phyloP scores from a whole-genome alignment of 2,888 invertebrate genomes.

The Cephalotes varians region DNA sequence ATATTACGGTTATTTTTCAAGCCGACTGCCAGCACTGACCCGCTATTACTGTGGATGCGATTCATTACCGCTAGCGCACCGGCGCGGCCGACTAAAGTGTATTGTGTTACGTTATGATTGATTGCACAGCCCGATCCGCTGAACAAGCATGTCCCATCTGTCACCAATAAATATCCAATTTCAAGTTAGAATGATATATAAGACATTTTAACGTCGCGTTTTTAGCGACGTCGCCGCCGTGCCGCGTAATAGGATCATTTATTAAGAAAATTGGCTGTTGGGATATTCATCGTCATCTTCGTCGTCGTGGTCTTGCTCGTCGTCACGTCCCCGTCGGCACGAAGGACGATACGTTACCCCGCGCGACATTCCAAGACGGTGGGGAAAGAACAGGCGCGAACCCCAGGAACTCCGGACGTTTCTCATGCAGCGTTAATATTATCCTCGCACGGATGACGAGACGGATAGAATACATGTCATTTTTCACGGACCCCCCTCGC shows the following conservation, averaged over 20 bases:
- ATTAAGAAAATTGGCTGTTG: constrained; percentile 84
- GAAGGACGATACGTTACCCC: constrained; percentile 63
- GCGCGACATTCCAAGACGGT: constrained; percentile 43
- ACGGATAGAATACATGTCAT: constrained; percentile 57
- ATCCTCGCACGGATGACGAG: constrained; percentile 56
- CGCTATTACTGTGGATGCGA: constrained; percentile 78
- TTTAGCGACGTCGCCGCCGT: constrained; percentile 76
- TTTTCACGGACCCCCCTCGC: constrained; percentile 61
- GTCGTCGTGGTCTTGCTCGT: constrained; percentile 52
- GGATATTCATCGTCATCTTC: constrained; percentile 77
- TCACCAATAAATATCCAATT: constrained; percentile 86
- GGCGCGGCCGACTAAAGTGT: constrained; percentile 69
- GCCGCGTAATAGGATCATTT: constrained; percentile 84
- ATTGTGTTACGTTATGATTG: constrained; percentile 84
- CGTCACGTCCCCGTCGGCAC: constrained; percentile 57
- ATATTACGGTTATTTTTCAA: constrained; percentile 81
- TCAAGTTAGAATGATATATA: constrained; percentile 85
- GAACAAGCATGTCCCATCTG: constrained; percentile 84
- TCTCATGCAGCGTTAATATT: constrained; percentile 33
- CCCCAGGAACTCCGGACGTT: not conserved
- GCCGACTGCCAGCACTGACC: constrained; percentile 72
- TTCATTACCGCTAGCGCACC: constrained; percentile 76
- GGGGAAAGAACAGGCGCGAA: constrained; percentile 15
- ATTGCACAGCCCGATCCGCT: constrained; percentile 82
- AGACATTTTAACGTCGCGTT: constrained; percentile 83